phyloP scores from a whole-genome alignment of 1,140 invertebrate species.

The Drosophila athabasca region DNA sequence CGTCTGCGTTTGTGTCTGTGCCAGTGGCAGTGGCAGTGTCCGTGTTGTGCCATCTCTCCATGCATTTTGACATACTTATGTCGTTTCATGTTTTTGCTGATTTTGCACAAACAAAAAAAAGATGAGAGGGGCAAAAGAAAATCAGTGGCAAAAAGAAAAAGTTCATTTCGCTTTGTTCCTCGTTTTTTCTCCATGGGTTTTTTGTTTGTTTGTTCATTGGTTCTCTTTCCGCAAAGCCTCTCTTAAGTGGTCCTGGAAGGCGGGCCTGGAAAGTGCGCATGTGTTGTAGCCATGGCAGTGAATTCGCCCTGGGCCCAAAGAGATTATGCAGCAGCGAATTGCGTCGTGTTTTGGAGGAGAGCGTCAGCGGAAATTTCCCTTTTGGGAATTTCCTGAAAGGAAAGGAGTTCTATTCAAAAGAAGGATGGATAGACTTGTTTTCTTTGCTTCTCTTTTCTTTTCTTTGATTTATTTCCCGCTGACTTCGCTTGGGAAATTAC shows the following conservation, averaged over 20 bases:
- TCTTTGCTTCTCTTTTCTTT: no score
- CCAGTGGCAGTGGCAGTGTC: constrained; percentile 29
- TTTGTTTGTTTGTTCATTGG: constrained; percentile 46
- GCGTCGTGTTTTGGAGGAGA: constrained; percentile 5
- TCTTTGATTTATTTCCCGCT: no score
- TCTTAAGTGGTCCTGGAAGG: constrained; percentile 54
- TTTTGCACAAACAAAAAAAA: constrained; percentile 56
- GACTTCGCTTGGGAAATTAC: constrained; percentile 16
- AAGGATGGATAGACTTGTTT: no score
- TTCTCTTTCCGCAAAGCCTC: constrained; percentile 56
- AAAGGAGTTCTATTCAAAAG: not conserved
- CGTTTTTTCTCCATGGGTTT: constrained; percentile 38
- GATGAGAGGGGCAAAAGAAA: constrained; percentile 9
- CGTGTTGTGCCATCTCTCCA: constrained; percentile 64
- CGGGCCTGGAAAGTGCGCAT: constrained; percentile 65
- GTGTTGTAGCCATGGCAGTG: constrained; percentile 55
- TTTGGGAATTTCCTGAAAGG: constrained; percentile 1
- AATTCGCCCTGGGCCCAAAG: constrained; percentile 54
- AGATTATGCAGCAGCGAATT: constrained; percentile 56
- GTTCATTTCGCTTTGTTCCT: constrained; percentile 34
- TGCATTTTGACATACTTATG: constrained; percentile 83
- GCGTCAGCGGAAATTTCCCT: not conserved
- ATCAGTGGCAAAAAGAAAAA: constrained; percentile 50
- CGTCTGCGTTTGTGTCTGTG: constrained; percentile 14
- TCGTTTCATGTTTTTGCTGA: constrained; percentile 81